Conservation (phyloP, 2,113 vertebrate genomes). For the Barbus barbus region DNA sequence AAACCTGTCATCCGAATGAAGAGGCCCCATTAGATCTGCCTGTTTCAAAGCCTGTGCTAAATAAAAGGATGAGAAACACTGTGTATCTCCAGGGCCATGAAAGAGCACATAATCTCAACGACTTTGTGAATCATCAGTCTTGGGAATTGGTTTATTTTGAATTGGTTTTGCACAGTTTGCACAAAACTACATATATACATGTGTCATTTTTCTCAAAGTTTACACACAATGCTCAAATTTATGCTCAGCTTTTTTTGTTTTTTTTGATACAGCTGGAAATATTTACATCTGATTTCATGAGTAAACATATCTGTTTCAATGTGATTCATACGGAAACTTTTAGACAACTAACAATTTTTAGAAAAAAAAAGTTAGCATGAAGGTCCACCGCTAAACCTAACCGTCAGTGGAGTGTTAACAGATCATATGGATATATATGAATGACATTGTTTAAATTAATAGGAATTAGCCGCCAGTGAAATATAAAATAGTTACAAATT, state of each 20-base stretch:
- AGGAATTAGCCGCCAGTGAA: not conserved
- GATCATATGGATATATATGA: not conserved
- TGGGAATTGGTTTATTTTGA: conserved; percentile 15
- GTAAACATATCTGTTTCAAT: not conserved
- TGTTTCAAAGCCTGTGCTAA: conserved; percentile 65
- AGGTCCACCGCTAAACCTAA: not conserved
- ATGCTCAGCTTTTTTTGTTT: no score
- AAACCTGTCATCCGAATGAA: conserved; percentile 80
- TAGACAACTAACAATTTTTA: no score
- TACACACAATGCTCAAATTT: not conserved
- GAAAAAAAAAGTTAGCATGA: not conserved
- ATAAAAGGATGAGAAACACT: conserved; percentile 70
- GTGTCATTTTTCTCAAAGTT: conserved; percentile 2
- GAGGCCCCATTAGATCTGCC: conserved; percentile 76
- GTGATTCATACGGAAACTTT: not conserved
- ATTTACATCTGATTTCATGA: no score
- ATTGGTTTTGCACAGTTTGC: not conserved
- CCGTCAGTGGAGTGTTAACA: not conserved
- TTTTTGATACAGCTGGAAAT: no score
- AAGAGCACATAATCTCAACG: conserved; percentile 72
- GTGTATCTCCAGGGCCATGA: conserved; percentile 62
- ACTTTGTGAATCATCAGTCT: conserved; percentile 75
- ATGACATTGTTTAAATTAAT: not conserved
- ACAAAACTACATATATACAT: conserved; percentile 46
- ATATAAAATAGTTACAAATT: not conserved